A percentile compares a stretch with the other conserved stretches of the same genome.
These are phyloP conservation scores for Epinotia ramella DNA, from an alignment of 2,888 invertebrate genomes.

Conservation along the genomic window DNA sequence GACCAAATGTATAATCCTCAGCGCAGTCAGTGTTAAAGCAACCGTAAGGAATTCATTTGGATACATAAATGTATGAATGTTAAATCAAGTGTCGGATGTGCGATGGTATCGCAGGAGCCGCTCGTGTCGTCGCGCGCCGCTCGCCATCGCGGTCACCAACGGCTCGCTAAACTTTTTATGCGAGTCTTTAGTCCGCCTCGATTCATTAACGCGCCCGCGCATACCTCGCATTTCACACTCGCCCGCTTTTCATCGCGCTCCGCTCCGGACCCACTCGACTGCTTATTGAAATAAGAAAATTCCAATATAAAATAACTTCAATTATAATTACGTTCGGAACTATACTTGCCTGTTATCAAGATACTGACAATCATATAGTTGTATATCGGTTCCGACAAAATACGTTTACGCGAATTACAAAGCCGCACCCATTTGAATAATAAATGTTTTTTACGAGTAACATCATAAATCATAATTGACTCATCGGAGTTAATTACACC, in stretches of 20 bases:
- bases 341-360: slow-evolving; percentile 12
- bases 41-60: not conserved
- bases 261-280: slow-evolving; percentile 6
- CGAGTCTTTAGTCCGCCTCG: slow-evolving; percentile 50
- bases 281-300: slow-evolving; percentile 25
- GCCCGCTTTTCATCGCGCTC: slow-evolving; percentile 52
- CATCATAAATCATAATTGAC: slow-evolving; percentile 14
- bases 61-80: slow-evolving; percentile 18
- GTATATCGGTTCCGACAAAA: slow-evolving; percentile 1
- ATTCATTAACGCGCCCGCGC: slow-evolving; percentile 68
- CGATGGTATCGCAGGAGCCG: slow-evolving; percentile 46
- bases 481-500: slow-evolving; percentile 39
- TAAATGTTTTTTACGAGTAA: slow-evolving; percentile 11
- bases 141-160: slow-evolving; percentile 71
- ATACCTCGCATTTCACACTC: slow-evolving; percentile 61
- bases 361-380: slow-evolving; percentile 7
- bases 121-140: slow-evolving; percentile 66
- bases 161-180: slow-evolving; percentile 50
- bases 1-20: no score
- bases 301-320: slow-evolving; percentile 20
- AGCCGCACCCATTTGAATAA: slow-evolving; percentile 17
- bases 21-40: not conserved
- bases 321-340: slow-evolving; percentile 33
- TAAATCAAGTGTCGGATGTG: slow-evolving; percentile 20
- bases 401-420: not conserved